phyloP scores from a whole-genome alignment of 2,113 vertebrate genomes.

The Phyllostomus hastatus region DNA sequence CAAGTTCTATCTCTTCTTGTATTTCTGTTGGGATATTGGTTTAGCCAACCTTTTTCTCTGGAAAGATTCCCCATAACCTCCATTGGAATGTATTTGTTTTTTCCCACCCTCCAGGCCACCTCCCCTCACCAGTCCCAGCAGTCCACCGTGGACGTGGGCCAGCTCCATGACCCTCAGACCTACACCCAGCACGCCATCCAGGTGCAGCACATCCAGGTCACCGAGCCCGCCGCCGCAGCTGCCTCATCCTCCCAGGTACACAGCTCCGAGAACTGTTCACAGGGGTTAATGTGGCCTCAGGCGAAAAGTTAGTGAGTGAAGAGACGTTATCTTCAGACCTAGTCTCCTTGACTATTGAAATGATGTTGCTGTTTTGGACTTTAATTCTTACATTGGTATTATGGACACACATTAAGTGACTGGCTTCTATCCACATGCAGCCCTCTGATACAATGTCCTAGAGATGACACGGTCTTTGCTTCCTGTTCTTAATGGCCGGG shows the following conservation, averaged over 20 bases:
- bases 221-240: constrained; percentile 83
- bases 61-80: not conserved
- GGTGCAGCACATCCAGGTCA: constrained; percentile 97
- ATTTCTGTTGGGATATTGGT: not conserved
- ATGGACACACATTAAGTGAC: not conserved
- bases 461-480: not conserved
- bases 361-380: not conserved
- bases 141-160: constrained; percentile 94
- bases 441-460: not conserved
- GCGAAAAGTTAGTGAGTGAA: not conserved
- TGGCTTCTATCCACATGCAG: not conserved
- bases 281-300: not conserved
- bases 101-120: constrained; percentile 83
- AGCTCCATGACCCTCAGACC: constrained; percentile 94
- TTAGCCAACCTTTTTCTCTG: not conserved
- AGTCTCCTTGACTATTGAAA: not conserved
- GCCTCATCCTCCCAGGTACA: constrained; percentile 85
- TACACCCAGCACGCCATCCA: constrained; percentile 97
- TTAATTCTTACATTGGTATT: not conserved
- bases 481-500: not conserved
- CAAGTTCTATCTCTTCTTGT: not conserved
- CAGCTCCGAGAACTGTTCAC: not conserved
- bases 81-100: not conserved
- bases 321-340: not conserved
- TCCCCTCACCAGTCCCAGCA: constrained; percentile 95